These are phyloP conservation scores for Gallirallus australis DNA, from an alignment of 2,797 vertebrate species.

Conservation along the genomic window DNA sequence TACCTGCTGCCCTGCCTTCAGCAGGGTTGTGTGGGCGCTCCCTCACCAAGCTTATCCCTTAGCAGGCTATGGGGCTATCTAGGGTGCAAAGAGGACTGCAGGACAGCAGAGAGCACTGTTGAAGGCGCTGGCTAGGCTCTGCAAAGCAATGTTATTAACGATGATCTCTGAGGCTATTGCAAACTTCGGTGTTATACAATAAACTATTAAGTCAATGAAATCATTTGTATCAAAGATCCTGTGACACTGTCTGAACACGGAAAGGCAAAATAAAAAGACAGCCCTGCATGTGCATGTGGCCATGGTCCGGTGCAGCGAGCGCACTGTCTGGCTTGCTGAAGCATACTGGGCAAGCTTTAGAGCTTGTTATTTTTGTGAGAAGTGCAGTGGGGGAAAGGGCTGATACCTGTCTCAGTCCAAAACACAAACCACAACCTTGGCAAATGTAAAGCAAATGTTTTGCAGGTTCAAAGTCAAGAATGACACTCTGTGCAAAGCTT, in stretches of 20 bases:
- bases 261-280: slow-evolving; percentile 37
- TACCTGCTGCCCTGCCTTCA: neutral
- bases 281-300: neutral
- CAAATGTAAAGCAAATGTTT: neutral
- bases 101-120: neutral
- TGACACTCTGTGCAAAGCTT: neutral
- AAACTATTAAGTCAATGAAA: slow-evolving; percentile 70
- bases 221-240: slow-evolving; percentile 44
- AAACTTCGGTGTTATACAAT: neutral
- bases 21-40: neutral
- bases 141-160: slow-evolving; percentile 22
- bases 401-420: neutral
- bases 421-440: neutral
- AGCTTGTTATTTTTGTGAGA: slow-evolving; percentile 12
- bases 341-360: neutral
- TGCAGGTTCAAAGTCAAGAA: neutral
- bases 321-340: neutral
- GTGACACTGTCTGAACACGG: slow-evolving; percentile 15
- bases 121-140: neutral
- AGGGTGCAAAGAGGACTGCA: neutral
- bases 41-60: neutral
- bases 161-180: neutral
- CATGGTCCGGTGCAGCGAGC: neutral
- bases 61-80: neutral
- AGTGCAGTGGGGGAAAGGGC: neutral